phyloP scores from a whole-genome alignment of 2,113 vertebrate species.

The Microcebus jonahi region DNA sequence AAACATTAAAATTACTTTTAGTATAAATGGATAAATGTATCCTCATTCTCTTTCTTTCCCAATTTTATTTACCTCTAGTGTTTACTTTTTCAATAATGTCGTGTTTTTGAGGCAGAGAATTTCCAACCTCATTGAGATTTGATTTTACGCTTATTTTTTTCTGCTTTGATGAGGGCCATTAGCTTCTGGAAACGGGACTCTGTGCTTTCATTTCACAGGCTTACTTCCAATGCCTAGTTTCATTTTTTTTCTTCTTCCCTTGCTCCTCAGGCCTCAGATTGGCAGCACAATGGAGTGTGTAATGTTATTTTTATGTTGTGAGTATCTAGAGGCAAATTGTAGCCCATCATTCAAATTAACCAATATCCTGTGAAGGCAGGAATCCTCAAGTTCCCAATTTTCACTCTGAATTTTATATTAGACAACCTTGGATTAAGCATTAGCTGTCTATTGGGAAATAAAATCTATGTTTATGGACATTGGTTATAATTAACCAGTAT shows the following conservation, averaged over 20 bases:
- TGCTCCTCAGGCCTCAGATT: background rate
- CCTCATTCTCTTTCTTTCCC: background rate
- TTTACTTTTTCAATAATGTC: background rate
- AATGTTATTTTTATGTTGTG: background rate
- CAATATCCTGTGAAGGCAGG: background rate
- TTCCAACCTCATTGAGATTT: background rate
- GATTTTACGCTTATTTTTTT: background rate
- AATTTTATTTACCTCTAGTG: background rate
- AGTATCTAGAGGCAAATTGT: background rate
- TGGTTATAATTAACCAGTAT: background rate
- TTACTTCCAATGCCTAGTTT: background rate
- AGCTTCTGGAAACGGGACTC: background rate
- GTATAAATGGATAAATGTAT: background rate
- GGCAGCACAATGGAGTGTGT: background rate
- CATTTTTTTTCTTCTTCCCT: background rate
- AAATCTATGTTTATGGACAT: background rate
- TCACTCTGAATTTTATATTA: background rate
- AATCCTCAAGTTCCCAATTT: background rate
- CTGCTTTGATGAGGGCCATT: background rate
- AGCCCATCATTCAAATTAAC: slow-evolving; percentile 30
- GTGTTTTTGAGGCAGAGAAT: background rate
- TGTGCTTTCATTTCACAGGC: background rate
- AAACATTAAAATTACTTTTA: background rate
- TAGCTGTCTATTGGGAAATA: background rate
- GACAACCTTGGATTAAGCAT: background rate